These are phyloP conservation scores for Podotricha telesiphe DNA, from an alignment of 2,888 invertebrate species.

Conservation along the genomic window DNA sequence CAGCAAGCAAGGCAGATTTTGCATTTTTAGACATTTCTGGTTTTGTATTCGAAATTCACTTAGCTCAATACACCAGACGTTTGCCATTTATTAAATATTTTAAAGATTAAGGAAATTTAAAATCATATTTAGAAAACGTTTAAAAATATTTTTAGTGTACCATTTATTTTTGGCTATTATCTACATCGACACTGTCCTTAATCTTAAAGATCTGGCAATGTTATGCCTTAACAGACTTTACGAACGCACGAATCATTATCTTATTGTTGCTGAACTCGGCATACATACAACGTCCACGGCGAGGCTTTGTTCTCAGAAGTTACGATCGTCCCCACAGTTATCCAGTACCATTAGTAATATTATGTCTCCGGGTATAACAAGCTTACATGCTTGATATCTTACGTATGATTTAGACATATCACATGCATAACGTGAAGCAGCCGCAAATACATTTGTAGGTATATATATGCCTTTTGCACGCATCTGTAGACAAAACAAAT, in stretches of 20 bases:
- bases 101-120: no score
- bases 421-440: neutral
- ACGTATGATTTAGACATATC: slow-evolving; percentile 50
- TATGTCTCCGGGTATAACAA: slow-evolving; percentile 63
- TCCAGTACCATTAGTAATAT: slow-evolving; percentile 71
- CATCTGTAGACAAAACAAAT: neutral
- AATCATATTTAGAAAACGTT: no score
- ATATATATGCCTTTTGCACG: no score
- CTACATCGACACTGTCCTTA: neutral
- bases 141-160: no score
- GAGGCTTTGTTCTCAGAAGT: slow-evolving; percentile 72
- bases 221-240: slow-evolving; percentile 50
- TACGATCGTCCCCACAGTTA: slow-evolving; percentile 74
- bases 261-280: slow-evolving; percentile 68
- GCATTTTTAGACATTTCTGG: no score
- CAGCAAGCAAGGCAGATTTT: no score
- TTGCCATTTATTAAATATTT: no score
- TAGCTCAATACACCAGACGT: neutral
- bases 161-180: no score
- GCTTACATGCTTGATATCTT: slow-evolving; percentile 57
- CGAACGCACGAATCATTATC: slow-evolving; percentile 74
- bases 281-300: slow-evolving; percentile 63
- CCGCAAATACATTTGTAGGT: neutral
- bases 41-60: no score
- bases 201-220: slow-evolving; percentile 7